These are phyloP conservation scores for Falco rusticolus DNA, from an alignment of 2,797 vertebrate genomes.

Conservation along the genomic window DNA sequence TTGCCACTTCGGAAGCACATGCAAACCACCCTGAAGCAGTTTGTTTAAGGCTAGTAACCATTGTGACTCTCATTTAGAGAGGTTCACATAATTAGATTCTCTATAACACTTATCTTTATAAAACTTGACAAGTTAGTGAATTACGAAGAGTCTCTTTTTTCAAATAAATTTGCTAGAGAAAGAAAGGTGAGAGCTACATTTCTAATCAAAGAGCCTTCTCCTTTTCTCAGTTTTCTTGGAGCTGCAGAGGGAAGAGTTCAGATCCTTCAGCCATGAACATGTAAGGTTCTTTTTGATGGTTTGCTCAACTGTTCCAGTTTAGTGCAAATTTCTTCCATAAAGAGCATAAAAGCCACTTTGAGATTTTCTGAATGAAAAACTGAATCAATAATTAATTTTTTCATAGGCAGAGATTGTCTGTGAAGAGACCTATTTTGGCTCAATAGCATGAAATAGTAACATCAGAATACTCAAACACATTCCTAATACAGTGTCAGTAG, in stretches of 20 bases:
- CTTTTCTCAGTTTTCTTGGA: neutral
- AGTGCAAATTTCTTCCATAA: neutral
- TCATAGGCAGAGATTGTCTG: neutral
- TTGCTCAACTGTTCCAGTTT: neutral
- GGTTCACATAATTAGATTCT: constrained; percentile 44
- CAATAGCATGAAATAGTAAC: neutral
- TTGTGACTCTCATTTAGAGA: neutral
- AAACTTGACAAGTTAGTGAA: neutral
- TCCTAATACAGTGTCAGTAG: neutral
- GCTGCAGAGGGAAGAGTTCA: neutral
- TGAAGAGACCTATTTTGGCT: neutral
- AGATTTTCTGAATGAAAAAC: constrained; percentile 24
- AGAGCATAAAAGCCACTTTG: neutral
- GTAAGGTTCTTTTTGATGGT: neutral
- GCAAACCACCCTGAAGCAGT: neutral
- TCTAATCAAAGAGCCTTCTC: neutral
- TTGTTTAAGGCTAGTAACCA: neutral
- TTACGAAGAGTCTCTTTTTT: neutral
- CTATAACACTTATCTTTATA: neutral
- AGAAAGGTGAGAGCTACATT: neutral
- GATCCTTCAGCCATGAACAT: neutral
- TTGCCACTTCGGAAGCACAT: neutral
- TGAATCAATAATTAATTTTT: constrained; percentile 23
- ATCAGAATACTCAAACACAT: neutral
- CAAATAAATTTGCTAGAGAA: neutral